A percentile compares a stretch with the other conserved stretches of the same genome.
These are phyloP conservation scores for Trialeurodes vaporariorum DNA, from an alignment of 1,140 invertebrate genomes.

Conservation along the genomic window DNA sequence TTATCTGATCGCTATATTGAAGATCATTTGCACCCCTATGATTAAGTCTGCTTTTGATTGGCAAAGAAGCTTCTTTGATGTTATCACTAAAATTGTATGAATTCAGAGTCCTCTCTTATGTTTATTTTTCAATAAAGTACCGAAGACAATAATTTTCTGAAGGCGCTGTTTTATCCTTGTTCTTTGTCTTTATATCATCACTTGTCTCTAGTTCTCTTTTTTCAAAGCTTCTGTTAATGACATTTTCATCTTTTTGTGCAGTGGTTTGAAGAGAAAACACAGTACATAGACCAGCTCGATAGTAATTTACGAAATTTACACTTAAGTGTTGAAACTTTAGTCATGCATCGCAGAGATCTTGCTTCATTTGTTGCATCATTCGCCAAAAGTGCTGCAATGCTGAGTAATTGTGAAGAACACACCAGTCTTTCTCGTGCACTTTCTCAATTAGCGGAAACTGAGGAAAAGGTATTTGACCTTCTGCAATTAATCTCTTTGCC, in stretches of 20 bases:
- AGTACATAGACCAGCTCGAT: conserved; percentile 86
- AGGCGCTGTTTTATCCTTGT: not conserved
- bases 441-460: conserved; percentile 84
- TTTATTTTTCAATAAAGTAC: not conserved
- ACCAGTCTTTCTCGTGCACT: conserved; percentile 82
- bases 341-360: conserved; percentile 75
- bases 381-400: conserved; percentile 77
- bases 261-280: conserved; percentile 97
- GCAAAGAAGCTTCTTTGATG: too few species aligned
- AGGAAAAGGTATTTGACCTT: conserved; percentile 52
- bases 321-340: conserved; percentile 76
- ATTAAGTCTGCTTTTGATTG: too few species aligned
- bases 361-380: conserved; percentile 64
- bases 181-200: not conserved
- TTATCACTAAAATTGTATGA: too few species aligned
- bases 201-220: not conserved
- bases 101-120: not conserved
- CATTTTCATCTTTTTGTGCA: conserved; percentile 41
- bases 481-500: too few species aligned
- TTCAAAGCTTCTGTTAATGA: too few species aligned
- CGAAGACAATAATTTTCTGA: not conserved
- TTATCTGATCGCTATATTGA: too few species aligned
- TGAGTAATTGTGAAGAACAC: conserved; percentile 92
- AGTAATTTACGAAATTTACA: conserved; percentile 78
- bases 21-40: too few species aligned